These are phyloP conservation scores for Catocala sponsa DNA, from an alignment of 2,888 invertebrate genomes.

Conservation along the genomic window DNA sequence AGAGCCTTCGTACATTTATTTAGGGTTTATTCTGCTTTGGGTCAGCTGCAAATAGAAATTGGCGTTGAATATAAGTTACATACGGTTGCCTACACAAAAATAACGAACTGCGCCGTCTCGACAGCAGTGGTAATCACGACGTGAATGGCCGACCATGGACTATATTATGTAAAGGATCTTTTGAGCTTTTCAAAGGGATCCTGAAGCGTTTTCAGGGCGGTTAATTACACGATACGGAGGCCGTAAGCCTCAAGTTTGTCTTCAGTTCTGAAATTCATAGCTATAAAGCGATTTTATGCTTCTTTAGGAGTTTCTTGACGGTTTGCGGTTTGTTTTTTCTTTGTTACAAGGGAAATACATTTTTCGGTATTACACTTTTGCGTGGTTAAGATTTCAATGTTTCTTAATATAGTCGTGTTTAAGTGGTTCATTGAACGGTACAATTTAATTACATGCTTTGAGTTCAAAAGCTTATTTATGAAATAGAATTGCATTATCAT, in stretches of 20 bases:
- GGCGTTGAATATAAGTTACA: constrained; percentile 70
- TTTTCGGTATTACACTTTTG: constrained; percentile 31
- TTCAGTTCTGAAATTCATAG: constrained; percentile 58
- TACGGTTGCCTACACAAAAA: constrained; percentile 87
- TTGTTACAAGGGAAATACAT: constrained; percentile 35
- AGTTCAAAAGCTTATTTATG: not conserved
- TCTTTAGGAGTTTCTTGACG: constrained; percentile 52
- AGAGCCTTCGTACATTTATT: constrained; percentile 33
- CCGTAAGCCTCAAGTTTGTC: constrained; percentile 63
- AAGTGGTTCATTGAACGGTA: not conserved
- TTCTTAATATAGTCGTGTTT: not conserved
- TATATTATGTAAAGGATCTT: constrained; percentile 82
- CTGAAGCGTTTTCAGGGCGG: constrained; percentile 72
- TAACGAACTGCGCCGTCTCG: constrained; percentile 81
- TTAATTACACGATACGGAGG: constrained; percentile 75
- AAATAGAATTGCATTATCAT: too few relatives aligned
- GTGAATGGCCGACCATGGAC: constrained; percentile 76
- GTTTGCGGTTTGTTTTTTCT: constrained; percentile 55
- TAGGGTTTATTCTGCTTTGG: constrained; percentile 52
- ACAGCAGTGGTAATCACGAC: constrained; percentile 76
- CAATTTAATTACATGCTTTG: not conserved
- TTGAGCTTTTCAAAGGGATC: constrained; percentile 78
- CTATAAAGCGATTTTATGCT: constrained; percentile 59
- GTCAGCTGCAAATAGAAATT: constrained; percentile 51
- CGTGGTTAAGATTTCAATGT: constrained; percentile 28